Conservation (phyloP, 2,113 vertebrate species). For the Brienomyrus longianalis region DNA sequence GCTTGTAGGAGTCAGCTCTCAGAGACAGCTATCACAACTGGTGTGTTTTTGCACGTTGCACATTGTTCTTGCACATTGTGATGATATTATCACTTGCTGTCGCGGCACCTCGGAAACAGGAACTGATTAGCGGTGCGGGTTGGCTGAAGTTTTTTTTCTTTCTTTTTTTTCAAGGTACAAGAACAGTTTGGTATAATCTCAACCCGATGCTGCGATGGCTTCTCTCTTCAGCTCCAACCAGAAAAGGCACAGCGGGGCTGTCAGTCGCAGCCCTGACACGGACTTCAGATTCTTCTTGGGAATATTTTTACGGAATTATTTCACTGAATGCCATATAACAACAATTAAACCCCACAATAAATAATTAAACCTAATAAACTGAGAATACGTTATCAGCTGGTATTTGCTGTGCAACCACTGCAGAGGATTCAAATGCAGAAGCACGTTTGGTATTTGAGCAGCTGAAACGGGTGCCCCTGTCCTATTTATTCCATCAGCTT, state of each 20-base stretch:
- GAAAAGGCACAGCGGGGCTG: not conserved
- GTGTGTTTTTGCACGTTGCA: not conserved
- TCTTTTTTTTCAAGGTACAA: not conserved
- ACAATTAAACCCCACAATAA: not conserved
- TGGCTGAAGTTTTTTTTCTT: not conserved
- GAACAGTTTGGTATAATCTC: not conserved
- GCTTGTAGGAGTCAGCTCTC: not conserved
- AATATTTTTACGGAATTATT: not conserved
- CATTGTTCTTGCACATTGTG: not conserved
- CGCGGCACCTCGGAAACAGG: not conserved
- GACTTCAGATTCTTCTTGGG: not conserved
- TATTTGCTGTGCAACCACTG: not conserved
- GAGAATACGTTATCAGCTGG: not conserved
- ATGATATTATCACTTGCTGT: conserved; percentile 1
- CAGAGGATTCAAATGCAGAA: not conserved
- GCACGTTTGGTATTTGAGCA: not conserved
- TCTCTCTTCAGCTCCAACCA: not conserved
- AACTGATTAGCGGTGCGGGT: not conserved
- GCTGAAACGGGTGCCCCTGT: not conserved
- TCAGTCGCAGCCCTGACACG: not conserved
- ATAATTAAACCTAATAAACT: not conserved
- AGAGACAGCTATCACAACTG: not conserved
- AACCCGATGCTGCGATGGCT: not conserved
- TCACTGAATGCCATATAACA: not conserved
- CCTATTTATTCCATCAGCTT: not conserved